A percentile compares a stretch with the other conserved stretches of the same genome.
Conservation (phyloP, 2,888 invertebrate species). For the Clitarchus hookeri region DNA sequence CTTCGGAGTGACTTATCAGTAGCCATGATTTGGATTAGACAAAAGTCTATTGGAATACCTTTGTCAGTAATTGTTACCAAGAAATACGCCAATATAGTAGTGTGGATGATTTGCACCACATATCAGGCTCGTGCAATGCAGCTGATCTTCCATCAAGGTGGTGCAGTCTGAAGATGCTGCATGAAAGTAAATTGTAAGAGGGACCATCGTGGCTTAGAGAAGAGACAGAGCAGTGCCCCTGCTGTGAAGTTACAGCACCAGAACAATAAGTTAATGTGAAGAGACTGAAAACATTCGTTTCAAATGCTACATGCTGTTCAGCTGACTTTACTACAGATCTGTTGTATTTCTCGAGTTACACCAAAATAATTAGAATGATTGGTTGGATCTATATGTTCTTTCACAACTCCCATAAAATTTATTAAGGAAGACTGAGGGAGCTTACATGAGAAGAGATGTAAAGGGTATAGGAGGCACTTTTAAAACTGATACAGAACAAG, state of each 20-base stretch:
- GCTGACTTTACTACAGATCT: neutral
- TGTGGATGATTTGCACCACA: neutral
- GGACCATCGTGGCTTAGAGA: neutral
- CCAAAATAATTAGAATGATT: neutral
- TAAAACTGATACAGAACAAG: neutral
- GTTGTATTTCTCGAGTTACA: neutral
- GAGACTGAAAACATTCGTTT: neutral
- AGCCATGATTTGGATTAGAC: neutral
- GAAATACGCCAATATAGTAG: neutral
- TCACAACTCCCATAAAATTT: neutral
- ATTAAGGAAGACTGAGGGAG: neutral
- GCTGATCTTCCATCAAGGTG: neutral
- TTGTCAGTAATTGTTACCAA: slow-evolving; percentile 4
- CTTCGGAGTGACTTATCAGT: neutral
- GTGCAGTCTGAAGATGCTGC: neutral
- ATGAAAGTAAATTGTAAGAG: neutral
- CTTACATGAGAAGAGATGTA: neutral
- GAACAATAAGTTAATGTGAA: neutral
- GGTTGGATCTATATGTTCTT: neutral
- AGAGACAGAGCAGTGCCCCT: neutral
- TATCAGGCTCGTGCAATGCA: neutral
- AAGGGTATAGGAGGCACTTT: neutral
- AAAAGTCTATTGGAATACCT: neutral
- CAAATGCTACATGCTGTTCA: neutral
- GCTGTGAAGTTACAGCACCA: neutral